Evolutionary conservation across 2,888 invertebrate species (phyloP), one percentile per base, ranked within the genome.

Genomic region (Drosophila conformis): DNA sequence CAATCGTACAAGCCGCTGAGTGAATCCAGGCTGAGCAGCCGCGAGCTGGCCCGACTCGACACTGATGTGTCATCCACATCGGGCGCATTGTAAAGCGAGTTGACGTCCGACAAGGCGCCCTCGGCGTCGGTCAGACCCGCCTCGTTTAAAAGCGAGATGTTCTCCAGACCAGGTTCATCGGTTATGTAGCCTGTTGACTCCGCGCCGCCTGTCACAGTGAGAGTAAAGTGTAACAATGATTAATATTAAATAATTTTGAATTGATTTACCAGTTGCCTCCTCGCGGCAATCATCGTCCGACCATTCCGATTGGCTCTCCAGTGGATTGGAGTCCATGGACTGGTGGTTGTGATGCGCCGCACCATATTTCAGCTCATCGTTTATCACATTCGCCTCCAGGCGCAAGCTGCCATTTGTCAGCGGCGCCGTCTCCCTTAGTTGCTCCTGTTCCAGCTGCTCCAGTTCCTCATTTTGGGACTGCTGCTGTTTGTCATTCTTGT

Each of bases 41-140:
- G 95, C 18, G 97, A 97, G 29, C 97, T 97, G 40, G 97, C 97
- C 73, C 97, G 94, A 10, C 97, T 97, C 5, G 97, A 97, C 77
- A 97, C 95, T 80, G 95, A 95, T 78, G 97, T 97, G 91, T 97
- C 95, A 83, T 95, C 95, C 69, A 95, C 94, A 89, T 95, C 95
- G 54, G 93, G 93, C 73, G 95, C 95, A 92, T 96, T 96, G 93
- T 96, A 96, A 84, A 96, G 95, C 11, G 97, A 97, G 93, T 97
- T 97, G 58, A 97, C 96, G 93, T 97, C 97, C 87, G 97, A 97
- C 70, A 97, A 94, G 33, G 97, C 97, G 69, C 97, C 97, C 94
- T 97, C 97, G 13, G 97, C 97, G 93, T 97, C 97, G 2, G 97
- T 97, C 52, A 97, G 94, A 11, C 97, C 97, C 27, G 97, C 96